A percentile compares a stretch with the other conserved stretches of the same genome.
Evolutionary conservation across 2,888 invertebrate species (phyloP).

Genomic region (Scaptomyza parva): DNA sequence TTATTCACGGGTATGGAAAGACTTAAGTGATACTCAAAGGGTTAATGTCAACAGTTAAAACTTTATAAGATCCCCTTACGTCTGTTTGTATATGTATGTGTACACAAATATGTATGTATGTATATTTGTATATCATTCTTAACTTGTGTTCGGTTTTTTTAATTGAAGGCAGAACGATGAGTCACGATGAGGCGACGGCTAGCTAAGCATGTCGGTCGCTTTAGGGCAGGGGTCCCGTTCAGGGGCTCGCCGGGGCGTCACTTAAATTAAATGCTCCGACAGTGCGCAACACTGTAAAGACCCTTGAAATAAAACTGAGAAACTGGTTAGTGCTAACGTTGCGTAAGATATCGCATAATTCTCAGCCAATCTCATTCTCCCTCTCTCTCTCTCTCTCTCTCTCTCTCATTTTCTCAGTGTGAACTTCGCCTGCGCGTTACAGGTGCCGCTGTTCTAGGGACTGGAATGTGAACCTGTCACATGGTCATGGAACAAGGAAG

Average conservation of each 20-base stretch:
- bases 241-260: constrained; percentile 2
- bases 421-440: constrained; percentile 40
- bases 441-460: constrained; percentile 50
- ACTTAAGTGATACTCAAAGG: not conserved
- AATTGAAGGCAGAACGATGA: not conserved
- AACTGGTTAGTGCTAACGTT: constrained; percentile 48
- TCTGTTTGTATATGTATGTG: not conserved
- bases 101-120: not conserved
- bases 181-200: not conserved
- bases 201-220: not conserved
- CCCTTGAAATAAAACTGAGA: constrained; percentile 33
- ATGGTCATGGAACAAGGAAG: not conserved
- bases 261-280: constrained; percentile 41
- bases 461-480: constrained; percentile 40
- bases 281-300: constrained; percentile 44
- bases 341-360: constrained; percentile 31
- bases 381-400: constrained; percentile 5
- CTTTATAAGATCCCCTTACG: not conserved
- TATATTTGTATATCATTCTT: not conserved
- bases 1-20: no score
- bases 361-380: not conserved
- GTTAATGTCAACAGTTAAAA: not conserved
- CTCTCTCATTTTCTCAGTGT: not conserved
- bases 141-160: not conserved
- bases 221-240: not conserved